phyloP scores from a whole-genome alignment of 2,888 invertebrate species.

The Ormyrus labotus region DNA sequence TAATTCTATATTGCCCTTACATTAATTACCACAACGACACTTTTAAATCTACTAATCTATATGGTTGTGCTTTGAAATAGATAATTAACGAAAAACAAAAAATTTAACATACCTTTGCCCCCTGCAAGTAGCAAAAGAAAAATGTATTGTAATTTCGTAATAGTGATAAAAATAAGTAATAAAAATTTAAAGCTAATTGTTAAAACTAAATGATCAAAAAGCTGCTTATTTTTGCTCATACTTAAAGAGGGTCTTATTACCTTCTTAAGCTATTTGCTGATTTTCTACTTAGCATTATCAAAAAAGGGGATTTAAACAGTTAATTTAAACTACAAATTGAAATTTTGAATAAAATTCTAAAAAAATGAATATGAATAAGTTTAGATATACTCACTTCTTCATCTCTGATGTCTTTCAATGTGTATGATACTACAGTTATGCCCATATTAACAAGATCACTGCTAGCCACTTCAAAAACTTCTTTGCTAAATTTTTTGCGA shows the following conservation, averaged over 20 bases:
- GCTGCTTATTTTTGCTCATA: constrained; percentile 44
- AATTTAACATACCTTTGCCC: constrained; percentile 80
- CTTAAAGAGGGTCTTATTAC: constrained; percentile 56
- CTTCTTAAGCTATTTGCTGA: constrained; percentile 49
- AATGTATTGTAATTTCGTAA: constrained; percentile 60
- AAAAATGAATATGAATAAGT: background rate
- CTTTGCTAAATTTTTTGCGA: constrained; percentile 95
- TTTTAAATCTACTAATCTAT: constrained; percentile 39
- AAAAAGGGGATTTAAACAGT: constrained; percentile 42
- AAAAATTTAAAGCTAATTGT: constrained; percentile 46
- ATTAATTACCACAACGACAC: background rate
- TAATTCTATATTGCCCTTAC: too few species aligned
- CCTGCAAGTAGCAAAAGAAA: constrained; percentile 76
- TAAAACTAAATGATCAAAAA: constrained; percentile 44
- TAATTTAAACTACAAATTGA: constrained; percentile 38
- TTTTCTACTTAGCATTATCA: constrained; percentile 50
- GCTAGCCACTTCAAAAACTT: constrained; percentile 95
- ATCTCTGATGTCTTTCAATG: constrained; percentile 94
- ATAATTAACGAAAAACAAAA: constrained; percentile 64
- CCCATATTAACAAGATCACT: constrained; percentile 98
- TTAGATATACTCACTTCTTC: constrained; percentile 85
- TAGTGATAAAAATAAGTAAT: constrained; percentile 51
- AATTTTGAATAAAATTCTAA: constrained; percentile 40
- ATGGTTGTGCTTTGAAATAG: constrained; percentile 57
- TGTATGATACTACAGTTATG: constrained; percentile 96